Evolutionary conservation across 2,113 vertebrate genomes (phyloP), one percentile per base, ranked within the genome.

Genomic region (Apaloderma vittatum): DNA sequence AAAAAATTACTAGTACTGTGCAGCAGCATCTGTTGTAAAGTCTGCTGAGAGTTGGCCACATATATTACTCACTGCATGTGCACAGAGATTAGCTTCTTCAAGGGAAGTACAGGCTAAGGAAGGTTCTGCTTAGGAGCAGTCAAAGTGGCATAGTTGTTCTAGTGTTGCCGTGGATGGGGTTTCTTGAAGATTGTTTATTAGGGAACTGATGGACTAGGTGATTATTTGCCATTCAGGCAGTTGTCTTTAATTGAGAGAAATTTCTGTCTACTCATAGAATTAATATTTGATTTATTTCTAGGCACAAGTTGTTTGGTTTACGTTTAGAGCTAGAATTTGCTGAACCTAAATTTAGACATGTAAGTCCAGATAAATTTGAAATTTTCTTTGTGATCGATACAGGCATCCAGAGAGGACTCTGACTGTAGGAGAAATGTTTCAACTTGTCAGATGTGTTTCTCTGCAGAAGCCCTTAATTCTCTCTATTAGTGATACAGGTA

Each of bases 21-120:
- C 26, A 58, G 37, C 49, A 90, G 45, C 87, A 90, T 95, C 92
- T 95, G 89, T 49, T 91, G 24, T 29, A 86, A 93, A 94, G 79
- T 91, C 84, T 93, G 70, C 45, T 85, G 61, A 85, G 68, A 48
- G 23, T 46, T 78, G 80, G 40, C 70, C 91, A 65, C 21, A 1
- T 22, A 0, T 37, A 6, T 45, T 59, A 45, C 30, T 82, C 23
- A 1, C n/a, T 84, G n/a, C 19, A 18, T 72, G 62, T 67, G 48
- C 37, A 63, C 70, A n/a, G 12, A 40, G 19, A 43, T 72, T 51
- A 51, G 54, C 43, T 8, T 77, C 54, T 70, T 49, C 55, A n/a
- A 34, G 66, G 78, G 59, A 54, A 75, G 54, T 52, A 45, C 36
- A 61, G 66, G 8, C 54, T 66, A 27, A 70, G 58, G 72, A 76